A percentile compares a stretch with the other conserved stretches of the same genome.
These are phyloP conservation scores for Lepidurus couesii DNA, from an alignment of 1,140 invertebrate species.

Conservation along the genomic window DNA sequence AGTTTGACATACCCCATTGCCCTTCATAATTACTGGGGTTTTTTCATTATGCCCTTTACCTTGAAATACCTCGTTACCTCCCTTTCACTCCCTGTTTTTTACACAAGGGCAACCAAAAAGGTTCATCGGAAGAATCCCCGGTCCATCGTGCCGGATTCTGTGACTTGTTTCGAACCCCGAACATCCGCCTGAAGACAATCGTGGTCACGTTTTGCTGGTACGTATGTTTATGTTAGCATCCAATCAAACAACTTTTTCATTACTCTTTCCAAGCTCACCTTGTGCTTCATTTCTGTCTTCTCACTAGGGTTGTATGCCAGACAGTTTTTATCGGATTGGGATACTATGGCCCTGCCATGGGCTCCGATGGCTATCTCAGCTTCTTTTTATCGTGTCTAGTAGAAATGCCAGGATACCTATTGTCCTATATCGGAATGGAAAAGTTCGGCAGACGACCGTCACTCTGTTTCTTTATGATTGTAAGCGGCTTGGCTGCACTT, in stretches of 20 bases:
- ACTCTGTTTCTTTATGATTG: constrained; percentile 20
- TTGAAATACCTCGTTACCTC: neutral
- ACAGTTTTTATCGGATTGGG: constrained; percentile 33
- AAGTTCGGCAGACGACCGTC: constrained; percentile 22
- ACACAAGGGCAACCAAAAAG: neutral
- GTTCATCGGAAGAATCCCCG: neutral
- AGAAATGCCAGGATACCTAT: constrained; percentile 39
- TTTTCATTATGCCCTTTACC: neutral
- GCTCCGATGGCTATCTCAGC: constrained; percentile 35
- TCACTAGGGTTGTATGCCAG: constrained; percentile 37
- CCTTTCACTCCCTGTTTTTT: neutral
- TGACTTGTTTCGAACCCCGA: constrained; percentile 40
- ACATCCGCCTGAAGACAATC: constrained; percentile 40
- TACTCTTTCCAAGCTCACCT: neutral
- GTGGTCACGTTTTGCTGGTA: constrained; percentile 41
- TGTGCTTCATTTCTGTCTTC: neutral
- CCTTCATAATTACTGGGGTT: neutral
- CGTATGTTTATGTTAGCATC: neutral
- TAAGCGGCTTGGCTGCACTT: neutral
- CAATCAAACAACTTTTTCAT: neutral
- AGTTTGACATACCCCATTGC: neutral
- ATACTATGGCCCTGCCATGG: constrained; percentile 36
- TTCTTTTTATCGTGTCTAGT: constrained; percentile 40
- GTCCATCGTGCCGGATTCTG: constrained; percentile 33
- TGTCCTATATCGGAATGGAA: neutral